phyloP scores from a whole-genome alignment of 2,113 vertebrate species.

The Saiga tatarica region DNA sequence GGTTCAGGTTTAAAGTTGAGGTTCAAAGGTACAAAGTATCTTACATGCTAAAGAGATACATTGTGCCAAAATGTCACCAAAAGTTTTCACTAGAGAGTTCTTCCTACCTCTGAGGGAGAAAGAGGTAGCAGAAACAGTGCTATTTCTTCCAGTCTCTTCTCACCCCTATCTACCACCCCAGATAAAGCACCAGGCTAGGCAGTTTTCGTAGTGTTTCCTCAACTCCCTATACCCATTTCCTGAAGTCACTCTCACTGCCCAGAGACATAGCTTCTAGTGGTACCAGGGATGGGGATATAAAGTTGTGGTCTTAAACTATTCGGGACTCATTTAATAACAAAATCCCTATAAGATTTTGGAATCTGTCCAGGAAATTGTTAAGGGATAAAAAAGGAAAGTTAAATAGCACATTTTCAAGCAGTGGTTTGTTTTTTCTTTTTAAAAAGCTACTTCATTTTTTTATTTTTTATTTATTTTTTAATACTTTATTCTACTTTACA shows the following conservation, averaged over 20 bases:
- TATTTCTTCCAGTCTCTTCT: neutral
- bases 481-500: no score
- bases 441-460: neutral
- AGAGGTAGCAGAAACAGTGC: neutral
- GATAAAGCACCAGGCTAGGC: neutral
- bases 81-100: neutral
- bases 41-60: neutral
- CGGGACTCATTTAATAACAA: neutral
- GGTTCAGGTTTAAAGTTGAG: neutral
- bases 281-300: neutral
- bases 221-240: neutral
- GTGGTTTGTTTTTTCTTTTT: neutral
- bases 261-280: neutral
- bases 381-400: constrained; percentile 32
- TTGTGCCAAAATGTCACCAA: neutral
- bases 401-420: neutral
- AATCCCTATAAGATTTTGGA: neutral
- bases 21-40: neutral
- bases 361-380: neutral
- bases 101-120: neutral
- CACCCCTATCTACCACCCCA: neutral
- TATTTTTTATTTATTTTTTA: no score
- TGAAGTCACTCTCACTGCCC: neutral
- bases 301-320: neutral
- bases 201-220: neutral